Conservation (phyloP, 2,113 vertebrate species). For the Mobula birostris region DNA sequence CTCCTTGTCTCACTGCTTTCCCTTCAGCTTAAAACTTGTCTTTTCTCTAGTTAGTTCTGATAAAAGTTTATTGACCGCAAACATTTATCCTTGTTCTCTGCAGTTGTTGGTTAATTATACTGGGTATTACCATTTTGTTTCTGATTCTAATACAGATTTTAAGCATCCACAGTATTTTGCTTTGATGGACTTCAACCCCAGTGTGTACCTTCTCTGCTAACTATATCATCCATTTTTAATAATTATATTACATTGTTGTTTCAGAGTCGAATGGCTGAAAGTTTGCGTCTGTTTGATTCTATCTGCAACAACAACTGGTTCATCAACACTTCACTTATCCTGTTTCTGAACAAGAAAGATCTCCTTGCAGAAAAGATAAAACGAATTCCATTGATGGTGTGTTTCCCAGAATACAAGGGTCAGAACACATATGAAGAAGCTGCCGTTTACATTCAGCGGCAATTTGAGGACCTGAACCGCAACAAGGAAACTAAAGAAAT, state of each 20-base stretch:
- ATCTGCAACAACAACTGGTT: conserved; percentile 99
- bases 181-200: background rate
- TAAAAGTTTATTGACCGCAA: no score
- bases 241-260: conserved; percentile 36
- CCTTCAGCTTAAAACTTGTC: no score
- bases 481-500: conserved; percentile 99
- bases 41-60: no score
- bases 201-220: background rate
- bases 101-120: no score
- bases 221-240: conserved; percentile 1
- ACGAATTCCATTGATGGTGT: conserved; percentile 88
- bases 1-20: no score
- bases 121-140: no score
- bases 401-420: conserved; percentile 96
- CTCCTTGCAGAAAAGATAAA: conserved; percentile 98
- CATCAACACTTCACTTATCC: conserved; percentile 97
- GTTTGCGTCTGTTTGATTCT: conserved; percentile 95
- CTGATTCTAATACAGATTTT: no score
- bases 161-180: no score
- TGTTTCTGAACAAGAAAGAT: conserved; percentile 99
- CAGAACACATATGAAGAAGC: conserved; percentile 97
- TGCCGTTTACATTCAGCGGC: conserved; percentile 93
- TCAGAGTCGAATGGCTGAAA: conserved; percentile 98
- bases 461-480: conserved; percentile 98
- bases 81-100: no score